Evolutionary conservation across 2,888 invertebrate genomes (phyloP), one percentile per base, ranked within the genome.

Genomic region (Aporophyla lueneburgensis): DNA sequence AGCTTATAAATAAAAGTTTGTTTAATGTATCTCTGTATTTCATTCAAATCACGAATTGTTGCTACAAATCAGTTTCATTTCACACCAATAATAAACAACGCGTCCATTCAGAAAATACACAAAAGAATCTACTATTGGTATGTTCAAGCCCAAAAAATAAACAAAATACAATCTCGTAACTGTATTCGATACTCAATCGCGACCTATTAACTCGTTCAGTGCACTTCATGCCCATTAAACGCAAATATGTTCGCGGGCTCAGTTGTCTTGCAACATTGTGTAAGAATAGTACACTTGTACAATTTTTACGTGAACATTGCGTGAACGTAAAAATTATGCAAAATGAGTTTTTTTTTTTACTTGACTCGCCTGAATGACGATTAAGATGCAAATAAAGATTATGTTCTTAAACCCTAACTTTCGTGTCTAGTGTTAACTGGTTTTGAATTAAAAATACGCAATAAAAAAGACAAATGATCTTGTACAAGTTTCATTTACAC

Each of bases 361-460:
- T n/a, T n/a, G n/a, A n/a, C 85, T 85, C 81, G 85, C 85, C 67
- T 87, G 79, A 84, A 77, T 76, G 65, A 82, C 69, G 56, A 89
- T 91, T 89, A 87, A 91, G 91, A 92, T 92, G 74, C 72, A 84
- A 88, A 91, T 91, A 89, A 91, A 91, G 91, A 92, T 91, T 84
- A 74, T 58, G 51, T 53, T 43, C n/a, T 78, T 80, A 81, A 74
- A 82, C 78, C 74, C 81, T 79, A 83, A 82, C 79, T 88, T 86
- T 87, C 76, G 75, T 80, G 84, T 85, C 80, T 80, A 63, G 70
- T 69, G 74, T 71, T 77, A 78, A 84, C 87, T 77, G 59, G 76
- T 77, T 80, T 79, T 43, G 59, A 56, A 62, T 19, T 54, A 69
- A 56, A 78, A 74, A 68, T 61, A 68, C 51, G 63, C 58, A 84